Evolutionary conservation across 2,797 vertebrate species (phyloP).

Genomic region (Falco berigora): DNA sequence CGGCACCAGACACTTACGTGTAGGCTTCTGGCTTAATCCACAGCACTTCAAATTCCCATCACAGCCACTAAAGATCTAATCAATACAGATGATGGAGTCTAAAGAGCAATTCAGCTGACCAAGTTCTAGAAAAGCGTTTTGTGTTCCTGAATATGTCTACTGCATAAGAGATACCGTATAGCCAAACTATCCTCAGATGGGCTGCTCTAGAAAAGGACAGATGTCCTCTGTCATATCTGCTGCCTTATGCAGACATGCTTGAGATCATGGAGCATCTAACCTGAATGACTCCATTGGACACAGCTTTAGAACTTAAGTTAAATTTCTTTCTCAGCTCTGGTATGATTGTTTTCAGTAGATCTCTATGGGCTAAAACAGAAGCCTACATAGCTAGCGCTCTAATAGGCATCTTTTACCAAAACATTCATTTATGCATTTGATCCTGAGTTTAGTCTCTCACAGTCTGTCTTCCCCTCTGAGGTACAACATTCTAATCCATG

Average conservation of each 20-base stretch:
- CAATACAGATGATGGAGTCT: not conserved
- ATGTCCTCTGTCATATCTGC: not conserved
- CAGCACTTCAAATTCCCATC: not conserved
- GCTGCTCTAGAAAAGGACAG: not conserved
- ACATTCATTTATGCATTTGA: not conserved
- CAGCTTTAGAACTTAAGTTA: not conserved
- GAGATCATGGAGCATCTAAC: not conserved
- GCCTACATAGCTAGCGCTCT: not conserved
- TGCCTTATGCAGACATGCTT: not conserved
- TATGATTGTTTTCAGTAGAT: not conserved
- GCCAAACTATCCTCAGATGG: not conserved
- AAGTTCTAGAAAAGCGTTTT: not conserved
- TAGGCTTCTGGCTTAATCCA: not conserved
- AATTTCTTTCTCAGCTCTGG: not conserved
- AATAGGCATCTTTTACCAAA: not conserved
- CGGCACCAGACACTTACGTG: not conserved
- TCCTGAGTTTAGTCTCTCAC: not conserved
- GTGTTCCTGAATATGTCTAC: not conserved
- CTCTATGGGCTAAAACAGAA: not conserved
- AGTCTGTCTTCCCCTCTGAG: not conserved
- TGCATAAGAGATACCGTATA: not conserved
- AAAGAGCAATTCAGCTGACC: not conserved
- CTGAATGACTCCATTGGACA: not conserved
- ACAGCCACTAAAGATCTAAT: not conserved
- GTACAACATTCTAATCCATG: not conserved